Conservation (phyloP, 2,797 vertebrate genomes). For the Malurus splendens region DNA sequence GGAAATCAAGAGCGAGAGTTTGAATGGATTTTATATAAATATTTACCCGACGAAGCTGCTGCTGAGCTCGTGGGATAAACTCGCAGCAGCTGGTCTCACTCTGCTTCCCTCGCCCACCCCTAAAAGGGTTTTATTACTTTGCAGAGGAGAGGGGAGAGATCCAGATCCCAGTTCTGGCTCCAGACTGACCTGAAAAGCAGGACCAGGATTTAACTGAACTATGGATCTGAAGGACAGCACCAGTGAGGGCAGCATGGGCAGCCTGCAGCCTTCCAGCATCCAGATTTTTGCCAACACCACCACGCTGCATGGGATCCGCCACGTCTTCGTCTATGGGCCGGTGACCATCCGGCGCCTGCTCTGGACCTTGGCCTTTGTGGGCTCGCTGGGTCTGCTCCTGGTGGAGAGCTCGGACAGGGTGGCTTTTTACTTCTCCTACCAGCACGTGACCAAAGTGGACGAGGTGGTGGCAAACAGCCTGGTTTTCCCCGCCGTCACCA, state of each 20-base stretch:
- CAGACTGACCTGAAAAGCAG: background rate
- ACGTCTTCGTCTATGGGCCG: conserved; percentile 87
- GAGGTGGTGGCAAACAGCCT: conserved; percentile 89
- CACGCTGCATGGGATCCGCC: conserved; percentile 91
- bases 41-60: conserved; percentile 62
- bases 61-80: conserved; percentile 68
- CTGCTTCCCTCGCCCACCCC: background rate
- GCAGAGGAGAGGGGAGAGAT: background rate
- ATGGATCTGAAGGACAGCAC: conserved; percentile 94
- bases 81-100: conserved; percentile 61
- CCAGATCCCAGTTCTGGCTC: conserved; percentile 15
- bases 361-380: conserved; percentile 88
- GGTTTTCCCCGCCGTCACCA: conserved; percentile 91
- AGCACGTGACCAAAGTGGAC: conserved; percentile 92
- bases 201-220: conserved; percentile 11
- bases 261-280: conserved; percentile 85
- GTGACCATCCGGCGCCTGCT: conserved; percentile 84
- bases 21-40: conserved; percentile 79
- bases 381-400: conserved; percentile 85
- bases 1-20: conserved; percentile 79
- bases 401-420: conserved; percentile 90
- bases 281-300: conserved; percentile 91
- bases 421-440: conserved; percentile 93
- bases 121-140: conserved; percentile 25
- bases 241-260: conserved; percentile 86